A percentile compares a stretch with the other conserved stretches of the same genome.
These are phyloP conservation scores for Leucoraja ocellata DNA, from an alignment of 2,797 vertebrate species.

Conservation along the genomic window DNA sequence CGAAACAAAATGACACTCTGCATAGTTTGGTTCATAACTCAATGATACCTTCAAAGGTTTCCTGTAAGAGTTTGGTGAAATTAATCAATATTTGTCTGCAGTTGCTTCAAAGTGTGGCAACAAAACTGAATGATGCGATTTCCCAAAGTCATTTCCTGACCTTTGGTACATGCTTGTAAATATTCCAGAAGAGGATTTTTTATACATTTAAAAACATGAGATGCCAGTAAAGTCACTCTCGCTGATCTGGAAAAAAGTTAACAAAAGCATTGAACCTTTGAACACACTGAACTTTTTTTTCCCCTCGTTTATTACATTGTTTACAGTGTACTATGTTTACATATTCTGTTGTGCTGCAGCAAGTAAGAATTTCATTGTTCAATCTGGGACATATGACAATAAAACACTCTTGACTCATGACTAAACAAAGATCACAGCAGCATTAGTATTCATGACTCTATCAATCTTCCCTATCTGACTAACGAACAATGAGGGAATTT, in stretches of 20 bases:
- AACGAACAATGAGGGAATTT: neutral
- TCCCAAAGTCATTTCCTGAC: neutral
- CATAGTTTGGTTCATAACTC: neutral
- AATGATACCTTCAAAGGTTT: no score
- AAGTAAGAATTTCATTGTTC: no score
- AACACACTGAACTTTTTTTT: no score
- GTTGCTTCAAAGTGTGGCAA: neutral
- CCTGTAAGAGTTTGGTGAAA: neutral
- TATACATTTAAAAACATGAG: neutral
- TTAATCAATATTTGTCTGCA: neutral
- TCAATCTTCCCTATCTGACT: neutral
- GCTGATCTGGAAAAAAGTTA: no score
- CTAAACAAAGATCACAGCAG: no score
- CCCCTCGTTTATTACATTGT: no score
- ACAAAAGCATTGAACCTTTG: no score
- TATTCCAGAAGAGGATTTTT: neutral
- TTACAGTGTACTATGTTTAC: no score
- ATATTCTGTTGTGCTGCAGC: no score
- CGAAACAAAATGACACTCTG: neutral
- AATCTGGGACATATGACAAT: no score
- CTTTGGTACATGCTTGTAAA: neutral
- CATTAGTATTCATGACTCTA: neutral
- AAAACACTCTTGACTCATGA: no score
- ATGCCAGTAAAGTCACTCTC: neutral
- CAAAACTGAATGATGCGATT: slow-evolving; percentile 6